These are phyloP conservation scores for Cerastis rubricosa DNA, from an alignment of 2,888 invertebrate genomes.

Conservation along the genomic window DNA sequence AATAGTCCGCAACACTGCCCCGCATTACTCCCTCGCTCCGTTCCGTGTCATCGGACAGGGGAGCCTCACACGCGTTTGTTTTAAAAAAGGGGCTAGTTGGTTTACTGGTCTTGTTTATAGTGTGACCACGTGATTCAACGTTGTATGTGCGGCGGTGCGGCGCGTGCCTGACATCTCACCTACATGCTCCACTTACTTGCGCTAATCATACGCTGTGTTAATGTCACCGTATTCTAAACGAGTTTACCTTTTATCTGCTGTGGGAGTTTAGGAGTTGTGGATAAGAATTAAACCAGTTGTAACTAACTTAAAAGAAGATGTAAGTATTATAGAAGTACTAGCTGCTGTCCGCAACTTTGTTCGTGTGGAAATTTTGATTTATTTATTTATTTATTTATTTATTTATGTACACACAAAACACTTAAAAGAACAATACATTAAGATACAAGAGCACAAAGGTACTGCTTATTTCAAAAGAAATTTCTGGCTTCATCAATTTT, in stretches of 20 bases:
- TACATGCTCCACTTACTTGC: constrained; percentile 59
- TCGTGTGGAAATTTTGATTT: no score
- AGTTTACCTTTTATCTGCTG: constrained; percentile 27
- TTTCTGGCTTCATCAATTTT: no score
- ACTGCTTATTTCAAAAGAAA: no score
- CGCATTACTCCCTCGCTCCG: background rate
- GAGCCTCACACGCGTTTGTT: background rate
- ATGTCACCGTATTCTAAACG: constrained; percentile 38
- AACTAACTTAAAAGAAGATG: background rate
- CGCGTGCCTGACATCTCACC: constrained; percentile 65
- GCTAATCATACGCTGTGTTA: constrained; percentile 53
- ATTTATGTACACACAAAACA: no score
- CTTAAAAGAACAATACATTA: no score
- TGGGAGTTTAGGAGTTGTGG: background rate
- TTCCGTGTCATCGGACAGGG: background rate
- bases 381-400: no score
- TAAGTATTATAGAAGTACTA: no score
- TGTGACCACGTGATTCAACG: constrained; percentile 55
- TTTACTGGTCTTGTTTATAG: background rate
- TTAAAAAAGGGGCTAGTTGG: background rate
- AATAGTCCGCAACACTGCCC: background rate
- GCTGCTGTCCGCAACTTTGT: no score
- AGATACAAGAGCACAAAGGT: no score
- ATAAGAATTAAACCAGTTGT: constrained; percentile 2
- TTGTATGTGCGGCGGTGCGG: constrained; percentile 42